Evolutionary conservation across 2,888 invertebrate genomes (phyloP), one percentile per base, ranked within the genome.

Genomic region (Synanthedon andrenaeformis): DNA sequence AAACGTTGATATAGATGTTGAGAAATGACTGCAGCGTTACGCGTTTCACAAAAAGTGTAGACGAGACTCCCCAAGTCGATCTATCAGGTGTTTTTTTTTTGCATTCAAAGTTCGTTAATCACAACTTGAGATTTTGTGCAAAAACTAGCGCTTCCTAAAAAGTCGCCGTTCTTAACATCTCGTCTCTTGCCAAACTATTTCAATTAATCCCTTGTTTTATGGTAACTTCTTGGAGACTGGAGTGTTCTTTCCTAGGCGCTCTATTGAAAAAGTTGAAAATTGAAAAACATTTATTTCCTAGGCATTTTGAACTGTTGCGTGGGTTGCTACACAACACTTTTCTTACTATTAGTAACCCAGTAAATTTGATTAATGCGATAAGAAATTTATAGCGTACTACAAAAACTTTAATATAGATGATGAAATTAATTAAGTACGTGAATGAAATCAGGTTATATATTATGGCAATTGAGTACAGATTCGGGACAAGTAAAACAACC

Each of bases 1-100:
- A 65, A 70, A 70, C 62, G 67, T 78, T 77, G 70, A 63, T 59
- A 57, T 66, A 62, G 52, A 42, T 17, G 17, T 49, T 49, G 5
- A 49, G 23, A 49, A 14, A 49, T 49, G 49, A 19, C 49, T 49
- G 17, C 19, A 49, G 19, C 49, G 17, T 49, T 49, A 49, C 49
- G 49, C 49, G 49, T 17, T 13, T 45, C 14, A 45, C n/a, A 45
- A 45, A 45, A 45, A 45, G 14, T 45, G 45, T 12, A 45, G 45
- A 45, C 45, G 45, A 45, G 45, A 45, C 45, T 45, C 6, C 35
- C 35, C 35, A 14, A n/a, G 45, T 45, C 14, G 45, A 13, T 45
- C 11, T 45, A 13, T 45, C 45, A 45, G 14, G 11, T 14, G 12
- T 45, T 45, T 45, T 42, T 10, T 42, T 42, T 45, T 45, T 42